These are phyloP conservation scores for Scaptomyza caliginosa DNA, from an alignment of 2,888 invertebrate genomes.

Conservation along the genomic window DNA sequence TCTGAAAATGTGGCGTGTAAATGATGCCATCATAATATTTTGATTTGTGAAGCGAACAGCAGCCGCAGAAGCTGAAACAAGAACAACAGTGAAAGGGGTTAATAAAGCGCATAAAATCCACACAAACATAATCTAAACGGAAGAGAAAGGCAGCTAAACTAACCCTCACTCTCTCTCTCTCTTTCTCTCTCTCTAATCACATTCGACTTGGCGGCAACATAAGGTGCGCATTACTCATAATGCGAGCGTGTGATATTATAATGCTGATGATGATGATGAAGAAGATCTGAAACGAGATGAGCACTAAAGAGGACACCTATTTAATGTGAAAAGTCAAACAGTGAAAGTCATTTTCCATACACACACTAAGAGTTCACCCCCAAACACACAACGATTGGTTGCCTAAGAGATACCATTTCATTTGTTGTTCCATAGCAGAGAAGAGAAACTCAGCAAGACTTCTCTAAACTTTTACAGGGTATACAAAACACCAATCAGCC, in stretches of 20 bases:
- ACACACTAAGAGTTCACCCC: constrained; percentile 1
- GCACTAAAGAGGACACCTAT: constrained; percentile 22
- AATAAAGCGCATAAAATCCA: constrained; percentile 71
- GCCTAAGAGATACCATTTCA: not conserved
- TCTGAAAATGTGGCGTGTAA: constrained; percentile 81
- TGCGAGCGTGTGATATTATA: constrained; percentile 69
- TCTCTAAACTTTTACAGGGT: not conserved
- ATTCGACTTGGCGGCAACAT: constrained; percentile 76
- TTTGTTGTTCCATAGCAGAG: too few relatives aligned
- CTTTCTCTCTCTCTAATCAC: constrained; percentile 52
- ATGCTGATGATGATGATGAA: not conserved
- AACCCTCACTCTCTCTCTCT: not conserved
- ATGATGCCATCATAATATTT: constrained; percentile 82
- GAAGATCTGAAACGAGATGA: not conserved
- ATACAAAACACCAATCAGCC: constrained; percentile 65
- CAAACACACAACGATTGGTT: not conserved
- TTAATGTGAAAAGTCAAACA: not conserved
- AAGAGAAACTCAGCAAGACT: too few relatives aligned
- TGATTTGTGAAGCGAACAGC: constrained; percentile 64
- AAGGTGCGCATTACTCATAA: constrained; percentile 81
- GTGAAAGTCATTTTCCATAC: constrained; percentile 1
- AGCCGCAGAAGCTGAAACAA: constrained; percentile 12
- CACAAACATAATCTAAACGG: constrained; percentile 45
- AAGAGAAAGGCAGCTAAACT: not conserved
- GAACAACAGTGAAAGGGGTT: constrained; percentile 78